Evolutionary conservation across 1,140 invertebrate genomes (phyloP), one percentile per base, ranked within the genome.

Genomic region (Lepidotrigona ventralis): DNA sequence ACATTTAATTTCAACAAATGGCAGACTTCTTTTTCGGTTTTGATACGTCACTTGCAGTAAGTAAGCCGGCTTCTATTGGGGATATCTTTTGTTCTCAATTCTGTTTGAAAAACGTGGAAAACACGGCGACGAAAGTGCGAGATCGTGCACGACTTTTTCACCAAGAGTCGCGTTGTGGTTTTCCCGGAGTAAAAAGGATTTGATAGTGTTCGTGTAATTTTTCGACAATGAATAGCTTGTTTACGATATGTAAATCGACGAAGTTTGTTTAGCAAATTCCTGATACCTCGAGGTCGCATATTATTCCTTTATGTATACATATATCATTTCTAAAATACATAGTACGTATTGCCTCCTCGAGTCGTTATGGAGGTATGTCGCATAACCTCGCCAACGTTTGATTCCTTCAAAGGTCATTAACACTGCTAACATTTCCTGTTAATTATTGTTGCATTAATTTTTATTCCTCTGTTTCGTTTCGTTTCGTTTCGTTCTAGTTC

Each of bases 11-110:
- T 95, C 94, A 94, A 95, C 95, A 96, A 96, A 97, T 97, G 96
- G 96, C 96, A 96, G 96, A 97, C 95, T 96, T 96, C 94, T 97
- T 97, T 96, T 97, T 97, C 95, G 96, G 96, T 95, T 97, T 97
- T 94, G 95, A 97, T 95, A 96, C 96, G 93, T 95, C 95, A 91
- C 92, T 96, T 94, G 95, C 95, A 94, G 96, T 97, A 94, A 96
- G 96, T 95, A 93, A n/a, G 54, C 54, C 46, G 17, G 54, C 63
- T 29, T 19, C 14, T 58, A 4, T 19, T 2, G 9, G 64, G 17
- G 29, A 46, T 56, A 51, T 17, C 1, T 2, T 15, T 21, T 1
- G 0, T 23, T 23, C 8, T 21, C 11, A 17, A 2, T 15, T 58
- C 9, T n/a, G 0, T n/a, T 51, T 12, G 9, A 54, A 14, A 11